Percentiles rank a stretch among this genome's conserved stretches.
These are phyloP conservation scores for Muscicapa striata DNA, from an alignment of 2,797 vertebrate genomes.

Conservation along the genomic window DNA sequence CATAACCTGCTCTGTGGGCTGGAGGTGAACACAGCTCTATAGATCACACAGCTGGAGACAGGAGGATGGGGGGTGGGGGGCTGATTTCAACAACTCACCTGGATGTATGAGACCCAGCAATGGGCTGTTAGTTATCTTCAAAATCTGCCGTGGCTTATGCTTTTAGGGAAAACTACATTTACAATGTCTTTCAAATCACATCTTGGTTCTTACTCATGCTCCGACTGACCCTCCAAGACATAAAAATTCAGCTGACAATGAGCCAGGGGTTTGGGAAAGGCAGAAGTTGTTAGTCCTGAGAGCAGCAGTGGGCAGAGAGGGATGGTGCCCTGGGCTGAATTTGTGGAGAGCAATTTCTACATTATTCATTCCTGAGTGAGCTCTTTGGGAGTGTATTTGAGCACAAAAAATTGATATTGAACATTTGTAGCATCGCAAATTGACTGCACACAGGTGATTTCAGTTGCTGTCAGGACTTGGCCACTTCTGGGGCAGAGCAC, in stretches of 20 bases:
- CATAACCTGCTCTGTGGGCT: not conserved
- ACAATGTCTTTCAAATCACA: not conserved
- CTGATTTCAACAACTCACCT: constrained; percentile 12
- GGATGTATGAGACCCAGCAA: not conserved
- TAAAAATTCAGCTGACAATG: not conserved
- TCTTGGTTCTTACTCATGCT: not conserved
- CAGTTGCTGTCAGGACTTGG: not conserved
- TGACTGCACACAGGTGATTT: not conserved
- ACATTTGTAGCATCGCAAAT: not conserved
- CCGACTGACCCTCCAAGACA: not conserved
- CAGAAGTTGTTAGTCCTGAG: not conserved
- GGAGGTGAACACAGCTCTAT: not conserved
- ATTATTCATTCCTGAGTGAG: constrained; percentile 14
- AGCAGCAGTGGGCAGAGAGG: not conserved
- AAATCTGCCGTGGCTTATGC: not conserved
- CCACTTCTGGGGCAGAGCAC: not conserved
- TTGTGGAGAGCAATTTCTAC: not conserved
- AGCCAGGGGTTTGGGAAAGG: not conserved
- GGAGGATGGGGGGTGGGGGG: not conserved
- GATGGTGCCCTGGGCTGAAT: not conserved
- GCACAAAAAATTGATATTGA: not conserved
- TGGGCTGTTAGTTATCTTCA: not conserved
- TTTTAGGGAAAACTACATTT: not conserved
- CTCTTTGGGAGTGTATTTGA: not conserved
- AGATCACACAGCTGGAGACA: constrained; percentile 29